Conservation (phyloP, 2,888 invertebrate genomes). For the Dysmachus trigonus region DNA sequence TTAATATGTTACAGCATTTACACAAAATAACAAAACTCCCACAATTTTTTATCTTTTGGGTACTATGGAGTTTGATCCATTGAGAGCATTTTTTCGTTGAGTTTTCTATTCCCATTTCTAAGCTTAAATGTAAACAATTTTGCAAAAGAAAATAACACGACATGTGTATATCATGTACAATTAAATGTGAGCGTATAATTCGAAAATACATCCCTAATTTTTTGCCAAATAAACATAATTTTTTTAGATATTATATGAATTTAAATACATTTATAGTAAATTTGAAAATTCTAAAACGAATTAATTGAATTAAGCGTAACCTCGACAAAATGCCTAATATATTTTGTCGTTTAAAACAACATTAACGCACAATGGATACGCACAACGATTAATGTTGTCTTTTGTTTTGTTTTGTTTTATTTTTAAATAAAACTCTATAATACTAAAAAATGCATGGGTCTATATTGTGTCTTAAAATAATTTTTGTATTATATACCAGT, state of each 20-base stretch:
- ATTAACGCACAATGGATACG: conserved; percentile 20
- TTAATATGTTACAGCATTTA: not conserved
- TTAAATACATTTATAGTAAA: not conserved
- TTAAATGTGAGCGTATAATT: not conserved
- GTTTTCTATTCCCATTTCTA: not conserved
- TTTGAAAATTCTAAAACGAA: not conserved
- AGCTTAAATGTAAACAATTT: not conserved
- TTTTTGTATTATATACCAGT: not conserved
- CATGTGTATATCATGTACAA: not conserved
- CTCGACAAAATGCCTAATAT: not conserved
- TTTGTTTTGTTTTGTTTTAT: no score
- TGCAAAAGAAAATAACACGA: not conserved
- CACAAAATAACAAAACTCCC: not conserved
- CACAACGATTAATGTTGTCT: not conserved
- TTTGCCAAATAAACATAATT: not conserved
- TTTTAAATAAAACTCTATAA: not conserved
- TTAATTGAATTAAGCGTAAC: not conserved
- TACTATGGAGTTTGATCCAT: not conserved
- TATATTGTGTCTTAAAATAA: not conserved
- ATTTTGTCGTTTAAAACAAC: not conserved
- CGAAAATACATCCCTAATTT: not conserved
- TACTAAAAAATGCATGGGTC: not conserved
- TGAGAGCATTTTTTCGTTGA: not conserved
- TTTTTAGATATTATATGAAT: not conserved
- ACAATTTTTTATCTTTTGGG: not conserved